phyloP scores from a whole-genome alignment of 2,797 vertebrate species.

The Threskiornis aethiopicus region DNA sequence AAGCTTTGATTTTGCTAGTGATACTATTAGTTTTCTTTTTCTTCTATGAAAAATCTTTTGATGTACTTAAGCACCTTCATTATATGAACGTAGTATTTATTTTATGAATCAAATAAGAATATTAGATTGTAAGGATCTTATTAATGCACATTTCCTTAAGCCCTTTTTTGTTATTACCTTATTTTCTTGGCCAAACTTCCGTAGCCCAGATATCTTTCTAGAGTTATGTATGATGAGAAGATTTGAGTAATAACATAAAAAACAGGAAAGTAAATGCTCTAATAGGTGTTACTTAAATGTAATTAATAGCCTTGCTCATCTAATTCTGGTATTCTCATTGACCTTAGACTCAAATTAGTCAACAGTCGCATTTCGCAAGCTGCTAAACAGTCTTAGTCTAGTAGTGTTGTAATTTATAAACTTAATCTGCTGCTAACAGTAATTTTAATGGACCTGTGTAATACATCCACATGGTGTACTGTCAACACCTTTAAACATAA shows the following conservation, averaged over 20 bases:
- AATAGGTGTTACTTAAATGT: not conserved
- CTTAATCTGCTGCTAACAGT: not conserved
- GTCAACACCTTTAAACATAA: not conserved
- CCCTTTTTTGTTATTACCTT: not conserved
- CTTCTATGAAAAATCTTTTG: not conserved
- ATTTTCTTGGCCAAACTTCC: not conserved
- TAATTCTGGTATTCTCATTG: slow-evolving; percentile 33
- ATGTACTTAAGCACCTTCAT: not conserved
- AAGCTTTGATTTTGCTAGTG: not conserved
- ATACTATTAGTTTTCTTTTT: not conserved
- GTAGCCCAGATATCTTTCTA: not conserved
- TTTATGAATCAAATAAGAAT: not conserved
- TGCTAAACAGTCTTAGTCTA: not conserved
- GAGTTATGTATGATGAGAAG: not conserved
- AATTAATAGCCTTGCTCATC: slow-evolving; percentile 31
- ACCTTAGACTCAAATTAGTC: not conserved
- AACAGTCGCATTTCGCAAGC: not conserved
- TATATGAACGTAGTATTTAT: not conserved
- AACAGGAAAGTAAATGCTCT: slow-evolving; percentile 1
- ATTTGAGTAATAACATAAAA: slow-evolving; percentile 21
- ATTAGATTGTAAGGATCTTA: slow-evolving; percentile 23
- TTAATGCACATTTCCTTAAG: slow-evolving; percentile 7
- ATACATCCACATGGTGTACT: not conserved
- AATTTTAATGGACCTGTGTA: not conserved
- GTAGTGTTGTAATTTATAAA: not conserved